Percentiles rank a stretch among this genome's conserved stretches.
Evolutionary conservation across 2,888 invertebrate genomes (phyloP).

Genomic region (Meiosimyza decipiens): DNA sequence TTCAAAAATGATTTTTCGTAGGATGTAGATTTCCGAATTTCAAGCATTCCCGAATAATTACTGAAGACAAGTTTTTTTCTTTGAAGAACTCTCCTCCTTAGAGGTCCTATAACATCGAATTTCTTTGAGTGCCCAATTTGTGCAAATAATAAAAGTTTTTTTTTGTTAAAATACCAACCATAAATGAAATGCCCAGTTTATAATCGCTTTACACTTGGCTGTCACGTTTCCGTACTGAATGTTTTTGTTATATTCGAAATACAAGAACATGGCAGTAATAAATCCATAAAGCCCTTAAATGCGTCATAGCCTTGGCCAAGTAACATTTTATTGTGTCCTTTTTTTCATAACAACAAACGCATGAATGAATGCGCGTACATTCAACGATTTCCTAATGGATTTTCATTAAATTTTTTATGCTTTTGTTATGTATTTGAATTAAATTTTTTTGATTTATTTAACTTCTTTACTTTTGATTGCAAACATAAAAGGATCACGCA

Average conservation of each 20-base stretch:
- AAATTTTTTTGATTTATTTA: slow-evolving; percentile 30
- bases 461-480: neutral
- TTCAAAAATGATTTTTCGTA: no score
- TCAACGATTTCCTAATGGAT: slow-evolving; percentile 19
- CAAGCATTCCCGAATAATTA: no score
- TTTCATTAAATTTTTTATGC: slow-evolving; percentile 6
- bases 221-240: no score
- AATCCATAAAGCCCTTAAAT: slow-evolving; percentile 32
- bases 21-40: no score
- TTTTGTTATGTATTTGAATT: neutral
- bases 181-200: no score
- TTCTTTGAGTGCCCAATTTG: no score
- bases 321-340: neutral
- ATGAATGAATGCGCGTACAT: slow-evolving; percentile 13
- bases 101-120: no score
- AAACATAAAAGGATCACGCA: slow-evolving; percentile 19
- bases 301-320: neutral
- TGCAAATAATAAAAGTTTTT: no score
- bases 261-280: slow-evolving; percentile 31
- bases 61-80: no score
- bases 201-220: no score
- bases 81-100: no score
- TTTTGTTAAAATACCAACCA: no score
- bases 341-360: neutral
- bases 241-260: neutral